These are phyloP conservation scores for Chrysolina oricalcia DNA, from an alignment of 2,888 invertebrate genomes.

Conservation along the genomic window DNA sequence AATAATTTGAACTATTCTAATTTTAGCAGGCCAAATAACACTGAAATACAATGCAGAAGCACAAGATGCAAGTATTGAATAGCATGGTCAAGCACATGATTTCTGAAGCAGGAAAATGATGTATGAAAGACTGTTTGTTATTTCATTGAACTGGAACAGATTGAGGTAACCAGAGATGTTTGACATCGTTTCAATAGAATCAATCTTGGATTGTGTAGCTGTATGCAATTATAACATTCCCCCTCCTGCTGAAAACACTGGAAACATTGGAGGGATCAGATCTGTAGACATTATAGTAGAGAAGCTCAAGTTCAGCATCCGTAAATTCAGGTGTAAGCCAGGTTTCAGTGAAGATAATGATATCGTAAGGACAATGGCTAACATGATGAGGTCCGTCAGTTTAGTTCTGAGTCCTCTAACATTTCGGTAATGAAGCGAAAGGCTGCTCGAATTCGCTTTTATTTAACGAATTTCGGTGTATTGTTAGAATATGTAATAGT, in stretches of 20 bases:
- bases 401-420: conserved; percentile 13
- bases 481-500: background rate
- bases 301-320: conserved; percentile 10
- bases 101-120: too few relatives aligned
- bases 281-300: conserved; percentile 7
- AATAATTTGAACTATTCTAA: too few relatives aligned
- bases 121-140: background rate
- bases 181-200: conserved; percentile 32
- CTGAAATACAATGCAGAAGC: too few relatives aligned
- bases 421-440: conserved; percentile 1
- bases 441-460: background rate
- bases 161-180: conserved; percentile 15
- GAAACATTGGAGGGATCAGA: background rate
- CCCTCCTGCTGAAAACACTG: conserved; percentile 8
- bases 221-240: background rate
- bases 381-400: background rate
- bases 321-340: conserved; percentile 13
- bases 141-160: conserved; percentile 24
- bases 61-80: too few relatives aligned
- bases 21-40: too few relatives aligned
- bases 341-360: conserved; percentile 15
- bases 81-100: too few relatives aligned
- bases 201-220: conserved; percentile 11
- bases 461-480: conserved; percentile 2
- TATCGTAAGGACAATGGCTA: conserved; percentile 10